phyloP scores from a whole-genome alignment of 2,797 vertebrate genomes.

The Melanitta fusca region DNA sequence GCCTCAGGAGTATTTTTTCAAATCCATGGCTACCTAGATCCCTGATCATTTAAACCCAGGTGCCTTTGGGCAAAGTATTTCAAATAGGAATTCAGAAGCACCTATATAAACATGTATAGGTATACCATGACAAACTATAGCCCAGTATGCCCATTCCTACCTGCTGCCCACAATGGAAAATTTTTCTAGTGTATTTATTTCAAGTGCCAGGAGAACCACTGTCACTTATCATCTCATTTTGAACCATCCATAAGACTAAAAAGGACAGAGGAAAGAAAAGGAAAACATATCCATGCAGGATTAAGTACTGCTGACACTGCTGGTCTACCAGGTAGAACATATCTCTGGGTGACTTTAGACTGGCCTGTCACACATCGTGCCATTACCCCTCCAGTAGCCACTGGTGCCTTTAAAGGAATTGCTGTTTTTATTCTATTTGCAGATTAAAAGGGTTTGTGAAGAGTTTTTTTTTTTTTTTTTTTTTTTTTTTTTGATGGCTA shows the following conservation, averaged over 20 bases:
- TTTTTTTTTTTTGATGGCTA: neutral
- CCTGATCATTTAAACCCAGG: neutral
- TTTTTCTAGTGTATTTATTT: neutral
- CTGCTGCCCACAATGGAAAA: neutral
- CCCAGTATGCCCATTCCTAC: neutral
- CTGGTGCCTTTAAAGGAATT: neutral
- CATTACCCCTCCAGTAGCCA: neutral
- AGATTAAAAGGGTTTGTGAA: neutral
- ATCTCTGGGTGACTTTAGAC: neutral
- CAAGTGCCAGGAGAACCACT: neutral
- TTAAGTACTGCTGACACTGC: neutral
- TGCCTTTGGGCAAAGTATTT: neutral
- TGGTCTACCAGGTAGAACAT: neutral
- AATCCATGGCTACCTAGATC: neutral
- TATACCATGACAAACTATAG: neutral
- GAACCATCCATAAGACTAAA: neutral
- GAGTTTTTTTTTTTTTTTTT: neutral
- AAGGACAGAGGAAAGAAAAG: neutral
- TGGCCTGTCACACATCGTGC: neutral
- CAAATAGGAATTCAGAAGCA: neutral
- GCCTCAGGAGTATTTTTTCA: neutral
- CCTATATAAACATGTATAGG: neutral
- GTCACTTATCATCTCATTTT: neutral
- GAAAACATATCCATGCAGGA: neutral
- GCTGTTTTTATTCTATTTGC: neutral